These are phyloP conservation scores for Psettodes erumei DNA, from an alignment of 2,113 vertebrate species.

Conservation along the genomic window DNA sequence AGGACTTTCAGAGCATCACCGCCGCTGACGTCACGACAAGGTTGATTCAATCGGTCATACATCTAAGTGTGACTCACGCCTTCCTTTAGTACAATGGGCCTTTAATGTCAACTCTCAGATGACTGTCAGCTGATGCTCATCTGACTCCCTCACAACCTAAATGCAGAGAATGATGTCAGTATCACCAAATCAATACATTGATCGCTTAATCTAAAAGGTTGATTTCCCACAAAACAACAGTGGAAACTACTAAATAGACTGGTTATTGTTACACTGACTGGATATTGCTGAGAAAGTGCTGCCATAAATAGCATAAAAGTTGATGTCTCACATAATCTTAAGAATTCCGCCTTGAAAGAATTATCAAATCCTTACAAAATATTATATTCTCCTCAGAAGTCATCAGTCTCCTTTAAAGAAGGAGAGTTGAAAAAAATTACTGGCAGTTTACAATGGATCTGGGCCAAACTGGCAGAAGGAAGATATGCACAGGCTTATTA, in stretches of 20 bases:
- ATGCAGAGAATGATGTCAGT: no score
- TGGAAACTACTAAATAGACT: neutral
- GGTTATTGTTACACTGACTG: neutral
- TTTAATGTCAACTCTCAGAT: no score
- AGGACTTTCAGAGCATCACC: no score
- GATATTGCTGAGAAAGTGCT: neutral
- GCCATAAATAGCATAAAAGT: neutral
- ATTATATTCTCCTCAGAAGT: conserved; percentile 51
- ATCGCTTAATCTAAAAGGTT: no score
- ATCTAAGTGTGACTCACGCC: no score
- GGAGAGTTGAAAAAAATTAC: conserved; percentile 33
- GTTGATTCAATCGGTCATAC: no score
- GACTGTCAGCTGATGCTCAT: no score
- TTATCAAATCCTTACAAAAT: conserved; percentile 50
- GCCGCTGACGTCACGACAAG: no score
- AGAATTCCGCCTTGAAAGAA: conserved; percentile 26
- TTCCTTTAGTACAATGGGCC: no score
- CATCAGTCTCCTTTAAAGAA: conserved; percentile 61
- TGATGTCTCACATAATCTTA: conserved; percentile 15
- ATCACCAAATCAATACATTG: no score
- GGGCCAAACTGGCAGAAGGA: conserved; percentile 67
- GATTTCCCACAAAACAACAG: no score
- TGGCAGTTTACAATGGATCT: conserved; percentile 58
- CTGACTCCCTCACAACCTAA: no score
- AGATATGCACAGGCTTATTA: conserved; percentile 70